Conservation (phyloP, 1,140 invertebrate species). For the Antheraea mylitta region DNA sequence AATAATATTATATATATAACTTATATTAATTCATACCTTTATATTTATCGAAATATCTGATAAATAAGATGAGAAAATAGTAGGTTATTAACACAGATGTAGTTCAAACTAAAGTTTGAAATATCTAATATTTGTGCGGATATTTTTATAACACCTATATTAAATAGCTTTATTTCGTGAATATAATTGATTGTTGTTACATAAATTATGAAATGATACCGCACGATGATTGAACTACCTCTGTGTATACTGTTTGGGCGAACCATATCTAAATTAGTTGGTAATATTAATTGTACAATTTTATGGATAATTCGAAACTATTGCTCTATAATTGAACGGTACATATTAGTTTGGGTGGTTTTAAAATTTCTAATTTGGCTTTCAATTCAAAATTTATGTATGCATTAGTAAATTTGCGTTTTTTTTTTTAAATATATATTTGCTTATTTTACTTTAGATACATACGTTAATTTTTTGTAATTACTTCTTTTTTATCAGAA, state of each 20-base stretch:
- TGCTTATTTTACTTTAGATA: neutral
- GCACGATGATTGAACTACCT: constrained; percentile 4
- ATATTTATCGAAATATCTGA: neutral
- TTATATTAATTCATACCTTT: neutral
- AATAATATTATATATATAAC: neutral
- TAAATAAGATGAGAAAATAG: neutral
- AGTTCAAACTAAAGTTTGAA: neutral
- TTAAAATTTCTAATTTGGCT: neutral
- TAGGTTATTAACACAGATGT: neutral
- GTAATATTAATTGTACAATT: constrained; percentile 4
- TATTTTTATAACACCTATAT: no score
- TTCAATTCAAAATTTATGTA: neutral
- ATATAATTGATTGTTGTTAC: no score
- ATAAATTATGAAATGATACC: no score
- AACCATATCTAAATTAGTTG: constrained; percentile 35
- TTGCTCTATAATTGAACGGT: no score
- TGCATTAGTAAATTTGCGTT: neutral
- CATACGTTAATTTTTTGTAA: neutral
- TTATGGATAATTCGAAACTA: neutral
- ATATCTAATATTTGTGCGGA: neutral
- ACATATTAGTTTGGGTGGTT: neutral
- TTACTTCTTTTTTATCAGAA: neutral
- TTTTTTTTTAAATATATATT: neutral
- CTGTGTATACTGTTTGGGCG: constrained; percentile 6
- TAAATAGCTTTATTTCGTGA: no score